Evolutionary conservation across 2,113 vertebrate species (phyloP).

Genomic region (Sula dactylatra): DNA sequence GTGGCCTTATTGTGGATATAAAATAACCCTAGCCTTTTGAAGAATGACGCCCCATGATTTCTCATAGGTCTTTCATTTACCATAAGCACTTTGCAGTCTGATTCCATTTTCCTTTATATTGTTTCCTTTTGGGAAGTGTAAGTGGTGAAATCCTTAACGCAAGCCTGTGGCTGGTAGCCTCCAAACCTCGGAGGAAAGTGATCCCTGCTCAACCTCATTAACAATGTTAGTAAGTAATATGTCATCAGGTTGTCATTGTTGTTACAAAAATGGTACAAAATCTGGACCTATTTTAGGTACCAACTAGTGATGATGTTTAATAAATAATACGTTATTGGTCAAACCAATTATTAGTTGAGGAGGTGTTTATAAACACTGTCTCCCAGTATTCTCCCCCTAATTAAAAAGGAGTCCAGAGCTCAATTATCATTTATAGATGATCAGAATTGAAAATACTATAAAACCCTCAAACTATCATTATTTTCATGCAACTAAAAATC

Average conservation of each 20-base stretch:
- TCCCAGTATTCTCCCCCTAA: neutral
- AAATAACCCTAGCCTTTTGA: neutral
- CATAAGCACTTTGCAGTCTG: neutral
- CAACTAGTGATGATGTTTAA: neutral
- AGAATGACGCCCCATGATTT: fast-evolving
- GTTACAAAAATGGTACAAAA: neutral
- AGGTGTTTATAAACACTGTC: neutral
- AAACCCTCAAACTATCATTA: neutral
- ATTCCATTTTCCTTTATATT: neutral
- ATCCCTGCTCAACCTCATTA: neutral
- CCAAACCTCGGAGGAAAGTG: neutral
- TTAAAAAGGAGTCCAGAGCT: neutral
- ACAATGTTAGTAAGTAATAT: neutral
- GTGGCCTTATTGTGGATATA: neutral
- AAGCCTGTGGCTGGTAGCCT: neutral
- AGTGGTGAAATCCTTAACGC: neutral
- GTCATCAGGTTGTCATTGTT: neutral
- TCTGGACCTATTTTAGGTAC: neutral
- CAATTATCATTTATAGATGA: neutral
- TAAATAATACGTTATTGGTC: neutral
- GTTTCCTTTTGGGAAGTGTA: neutral
- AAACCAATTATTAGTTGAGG: neutral
- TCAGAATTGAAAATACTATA: neutral
- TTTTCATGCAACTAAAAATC: neutral
- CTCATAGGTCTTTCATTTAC: neutral